Evolutionary conservation across 1,140 invertebrate genomes (phyloP).

Genomic region (Drosophila yakuba): DNA sequence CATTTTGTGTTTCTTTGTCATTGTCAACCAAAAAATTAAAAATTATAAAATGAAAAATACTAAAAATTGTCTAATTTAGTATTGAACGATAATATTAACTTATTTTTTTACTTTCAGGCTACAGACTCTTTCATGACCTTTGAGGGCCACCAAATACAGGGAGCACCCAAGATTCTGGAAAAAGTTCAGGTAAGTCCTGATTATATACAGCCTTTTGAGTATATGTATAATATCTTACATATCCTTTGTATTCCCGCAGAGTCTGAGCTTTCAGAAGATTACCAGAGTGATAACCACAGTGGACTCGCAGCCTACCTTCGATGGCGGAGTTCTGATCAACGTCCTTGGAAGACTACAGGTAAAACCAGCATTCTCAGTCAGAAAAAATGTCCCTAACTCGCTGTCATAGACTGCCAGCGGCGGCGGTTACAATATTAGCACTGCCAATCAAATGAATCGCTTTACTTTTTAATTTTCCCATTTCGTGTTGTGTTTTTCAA

Average conservation of each 20-base stretch:
- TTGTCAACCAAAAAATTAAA: no score
- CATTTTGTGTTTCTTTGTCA: no score
- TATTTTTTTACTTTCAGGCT: slow-evolving; percentile 87
- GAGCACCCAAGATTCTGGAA: slow-evolving; percentile 96
- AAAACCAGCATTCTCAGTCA: slow-evolving; percentile 52
- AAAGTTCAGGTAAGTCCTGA: slow-evolving; percentile 92
- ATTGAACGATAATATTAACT: no score
- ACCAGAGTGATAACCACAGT: slow-evolving; percentile 95
- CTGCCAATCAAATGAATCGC: slow-evolving; percentile 1
- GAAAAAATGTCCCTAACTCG: neutral
- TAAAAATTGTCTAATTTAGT: no score
- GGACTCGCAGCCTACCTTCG: slow-evolving; percentile 97
- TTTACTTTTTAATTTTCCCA: neutral
- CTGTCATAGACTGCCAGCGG: slow-evolving; percentile 3
- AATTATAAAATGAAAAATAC: neutral
- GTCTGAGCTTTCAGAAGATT: slow-evolving; percentile 96
- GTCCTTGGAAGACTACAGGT: slow-evolving; percentile 97
- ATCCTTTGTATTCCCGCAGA: slow-evolving; percentile 84
- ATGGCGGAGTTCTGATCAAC: slow-evolving; percentile 96
- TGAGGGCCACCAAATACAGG: slow-evolving; percentile 96
- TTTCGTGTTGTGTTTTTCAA: neutral
- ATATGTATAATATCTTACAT: neutral
- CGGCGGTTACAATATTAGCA: slow-evolving; percentile 30
- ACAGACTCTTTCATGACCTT: slow-evolving; percentile 98
- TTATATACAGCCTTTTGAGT: no score